Evolutionary conservation across 2,797 vertebrate genomes (phyloP).

Genomic region (Cuculus canorus): DNA sequence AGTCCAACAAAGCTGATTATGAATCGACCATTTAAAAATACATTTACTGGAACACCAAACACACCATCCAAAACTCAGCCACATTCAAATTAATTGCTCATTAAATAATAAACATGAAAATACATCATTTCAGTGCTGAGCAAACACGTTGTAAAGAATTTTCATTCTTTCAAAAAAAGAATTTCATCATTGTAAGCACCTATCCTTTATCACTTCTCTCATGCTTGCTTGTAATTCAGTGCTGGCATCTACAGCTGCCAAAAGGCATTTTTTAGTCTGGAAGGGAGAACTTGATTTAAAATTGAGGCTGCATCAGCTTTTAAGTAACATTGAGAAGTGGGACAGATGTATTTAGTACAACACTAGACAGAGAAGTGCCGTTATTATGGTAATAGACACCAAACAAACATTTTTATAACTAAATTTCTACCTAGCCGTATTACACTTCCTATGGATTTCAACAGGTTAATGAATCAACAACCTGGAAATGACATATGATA

Average conservation of each 20-base stretch:
- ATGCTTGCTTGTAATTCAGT: background rate
- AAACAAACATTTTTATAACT: background rate
- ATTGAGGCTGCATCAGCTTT: background rate
- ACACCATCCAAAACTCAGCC: no score
- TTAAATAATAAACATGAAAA: background rate
- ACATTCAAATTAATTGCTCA: background rate
- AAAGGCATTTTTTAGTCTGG: background rate
- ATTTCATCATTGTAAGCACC: background rate
- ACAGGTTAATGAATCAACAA: background rate
- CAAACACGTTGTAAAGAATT: background rate
- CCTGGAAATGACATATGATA: background rate
- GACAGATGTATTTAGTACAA: background rate
- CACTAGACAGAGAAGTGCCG: background rate
- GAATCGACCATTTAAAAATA: background rate
- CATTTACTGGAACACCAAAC: background rate
- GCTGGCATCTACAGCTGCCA: background rate
- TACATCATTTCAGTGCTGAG: background rate
- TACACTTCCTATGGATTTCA: background rate
- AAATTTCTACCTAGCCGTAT: background rate
- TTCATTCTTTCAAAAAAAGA: background rate
- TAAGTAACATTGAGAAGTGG: background rate
- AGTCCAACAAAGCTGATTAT: background rate
- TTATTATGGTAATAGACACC: background rate
- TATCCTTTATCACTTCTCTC: background rate
- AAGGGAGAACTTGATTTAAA: background rate